Evolutionary conservation across 2,888 invertebrate species (phyloP).

Genomic region (Mechanitis mazaeus): DNA sequence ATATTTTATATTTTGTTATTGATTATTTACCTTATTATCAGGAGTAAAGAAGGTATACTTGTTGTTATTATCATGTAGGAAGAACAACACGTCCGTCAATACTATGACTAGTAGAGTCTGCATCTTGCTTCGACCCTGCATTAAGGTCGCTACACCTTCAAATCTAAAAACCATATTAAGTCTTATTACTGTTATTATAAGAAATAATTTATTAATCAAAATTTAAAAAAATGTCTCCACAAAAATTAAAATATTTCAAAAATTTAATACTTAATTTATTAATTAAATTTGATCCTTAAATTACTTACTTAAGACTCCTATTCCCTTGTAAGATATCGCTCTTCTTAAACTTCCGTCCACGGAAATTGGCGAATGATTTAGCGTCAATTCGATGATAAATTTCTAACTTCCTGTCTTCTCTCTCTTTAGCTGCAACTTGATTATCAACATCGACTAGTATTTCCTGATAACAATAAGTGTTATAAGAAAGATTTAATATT

Average conservation of each 20-base stretch:
- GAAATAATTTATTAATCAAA: not conserved
- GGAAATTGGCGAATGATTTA: slow-evolving; percentile 90
- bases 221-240: not conserved
- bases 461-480: slow-evolving; percentile 66
- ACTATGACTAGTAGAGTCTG: slow-evolving; percentile 92
- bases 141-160: slow-evolving; percentile 91
- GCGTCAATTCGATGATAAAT: slow-evolving; percentile 95
- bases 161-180: slow-evolving; percentile 68
- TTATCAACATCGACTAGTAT: slow-evolving; percentile 94
- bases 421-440: slow-evolving; percentile 94
- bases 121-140: slow-evolving; percentile 94
- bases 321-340: slow-evolving; percentile 91
- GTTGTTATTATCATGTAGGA: slow-evolving; percentile 93
- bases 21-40: slow-evolving; percentile 86
- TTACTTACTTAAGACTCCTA: slow-evolving; percentile 83
- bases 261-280: not conserved
- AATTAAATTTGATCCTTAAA: not conserved
- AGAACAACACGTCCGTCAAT: slow-evolving; percentile 93
- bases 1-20: no score
- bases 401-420: slow-evolving; percentile 91
- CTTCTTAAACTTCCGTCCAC: slow-evolving; percentile 94
- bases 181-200: not conserved
- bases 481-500: not conserved
- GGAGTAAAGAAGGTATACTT: slow-evolving; percentile 95
- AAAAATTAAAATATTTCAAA: not conserved